Evolutionary conservation across 2,113 vertebrate genomes (phyloP).

Genomic region (Castor canadensis): DNA sequence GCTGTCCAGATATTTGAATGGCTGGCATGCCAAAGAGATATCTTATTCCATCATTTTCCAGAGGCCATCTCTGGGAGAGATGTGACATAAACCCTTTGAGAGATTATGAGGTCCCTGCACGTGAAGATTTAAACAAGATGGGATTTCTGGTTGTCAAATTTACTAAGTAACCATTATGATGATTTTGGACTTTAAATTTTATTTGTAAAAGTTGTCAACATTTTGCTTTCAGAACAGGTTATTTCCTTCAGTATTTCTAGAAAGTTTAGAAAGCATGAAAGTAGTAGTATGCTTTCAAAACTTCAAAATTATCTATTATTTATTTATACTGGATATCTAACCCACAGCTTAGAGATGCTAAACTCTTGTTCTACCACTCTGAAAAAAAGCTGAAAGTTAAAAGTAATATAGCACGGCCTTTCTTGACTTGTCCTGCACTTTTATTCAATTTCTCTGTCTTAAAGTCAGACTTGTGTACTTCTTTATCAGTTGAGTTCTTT

Average conservation of each 20-base stretch:
- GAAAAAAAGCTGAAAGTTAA: not conserved
- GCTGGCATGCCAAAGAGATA: not conserved
- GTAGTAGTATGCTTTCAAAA: not conserved
- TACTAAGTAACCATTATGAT: not conserved
- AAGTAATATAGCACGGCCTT: not conserved
- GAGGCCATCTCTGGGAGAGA: not conserved
- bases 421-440: not conserved
- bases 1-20: not conserved
- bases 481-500: constrained; percentile 29
- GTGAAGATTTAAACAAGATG: not conserved
- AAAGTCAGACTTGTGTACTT: not conserved
- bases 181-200: not conserved
- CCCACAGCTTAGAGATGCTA: not conserved
- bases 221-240: not conserved
- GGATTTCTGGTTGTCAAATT: not conserved
- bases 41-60: not conserved
- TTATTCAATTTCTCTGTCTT: constrained; percentile 29
- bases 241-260: not conserved
- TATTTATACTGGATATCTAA: not conserved
- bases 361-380: rapidly evolving
- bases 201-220: not conserved
- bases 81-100: not conserved
- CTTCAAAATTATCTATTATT: not conserved
- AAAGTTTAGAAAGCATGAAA: not conserved
- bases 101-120: not conserved